Evolutionary conservation across 2,113 vertebrate species (phyloP), one percentile per base, ranked within the genome.

Genomic region (Shinisaurus crocodilurus): DNA sequence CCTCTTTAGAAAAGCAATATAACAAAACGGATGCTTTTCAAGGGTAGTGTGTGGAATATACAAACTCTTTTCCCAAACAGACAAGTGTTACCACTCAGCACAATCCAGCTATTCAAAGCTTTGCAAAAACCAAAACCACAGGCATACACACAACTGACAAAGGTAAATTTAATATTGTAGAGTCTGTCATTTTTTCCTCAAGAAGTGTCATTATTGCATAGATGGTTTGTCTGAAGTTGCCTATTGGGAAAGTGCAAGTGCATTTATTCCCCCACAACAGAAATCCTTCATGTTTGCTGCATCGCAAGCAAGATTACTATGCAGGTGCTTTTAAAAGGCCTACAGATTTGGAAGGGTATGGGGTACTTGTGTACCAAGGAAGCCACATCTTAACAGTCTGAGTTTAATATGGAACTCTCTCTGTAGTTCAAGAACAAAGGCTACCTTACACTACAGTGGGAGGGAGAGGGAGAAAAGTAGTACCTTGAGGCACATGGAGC

Each of bases 161-260:
- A 83, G 82, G 60, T 37, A 50, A 85, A 90, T 90, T 91, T 81
- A 72, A 82, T 93, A 93, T 93, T 91, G 88, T 91, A 85, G 86
- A 87, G 85, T 90, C 93, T 90, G 85, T 93, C 93, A 95, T 87
- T 91, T 76, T 92, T 94, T 92, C 92, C 40, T 25, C 7, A 43
- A 40, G 48, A 89, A 74, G 37, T 32, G 13, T 60, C 4, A 89
- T 83, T 72, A 89, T 29, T 89, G 18, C 32, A 20, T 23, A 86
- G 88, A 91, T 93, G 50, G 90, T 70, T 0, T 86, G 87, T 87
- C 83, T 92, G 63, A 27, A 81, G 90, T 8, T 95, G 86, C 91
- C 90, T 93, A 20, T 76, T 29, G 82, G 86, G 80, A 85, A 4
- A 1, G 48, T 70, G 18, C 0, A 3, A 0, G 2, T 67, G 86